A percentile compares a stretch with the other conserved stretches of the same genome.
These are phyloP conservation scores for Clinocottus analis DNA, from an alignment of 2,113 vertebrate species.

Conservation along the genomic window DNA sequence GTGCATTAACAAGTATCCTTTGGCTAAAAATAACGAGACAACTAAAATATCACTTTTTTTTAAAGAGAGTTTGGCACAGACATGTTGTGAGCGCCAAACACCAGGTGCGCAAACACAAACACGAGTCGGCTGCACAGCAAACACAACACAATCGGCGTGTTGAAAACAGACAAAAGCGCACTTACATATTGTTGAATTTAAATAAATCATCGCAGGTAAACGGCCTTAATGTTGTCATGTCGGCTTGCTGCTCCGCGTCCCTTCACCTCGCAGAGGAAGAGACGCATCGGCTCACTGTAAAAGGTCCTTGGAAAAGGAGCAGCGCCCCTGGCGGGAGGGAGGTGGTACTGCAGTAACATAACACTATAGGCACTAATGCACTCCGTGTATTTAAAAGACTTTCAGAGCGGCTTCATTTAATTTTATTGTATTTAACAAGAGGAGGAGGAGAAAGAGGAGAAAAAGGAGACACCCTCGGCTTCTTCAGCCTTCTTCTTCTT, in stretches of 20 bases:
- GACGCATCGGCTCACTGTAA: neutral
- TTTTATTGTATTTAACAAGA: too few species aligned
- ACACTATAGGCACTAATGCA: too few species aligned
- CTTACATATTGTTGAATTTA: conserved; percentile 98
- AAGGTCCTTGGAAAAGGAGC: rapidly evolving
- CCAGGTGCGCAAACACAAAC: neutral
- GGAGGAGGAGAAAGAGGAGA: too few species aligned
- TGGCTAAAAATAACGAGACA: rapidly evolving
- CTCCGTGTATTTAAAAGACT: too few species aligned
- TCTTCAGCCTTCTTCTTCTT: too few species aligned
- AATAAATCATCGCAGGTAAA: conserved; percentile 96
- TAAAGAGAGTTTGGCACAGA: neutral
- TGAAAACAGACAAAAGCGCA: neutral
- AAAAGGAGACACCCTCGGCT: too few species aligned
- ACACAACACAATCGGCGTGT: neutral
- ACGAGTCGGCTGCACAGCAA: neutral
- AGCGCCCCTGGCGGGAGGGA: conserved; percentile 30
- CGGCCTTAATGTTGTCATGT: conserved; percentile 92
- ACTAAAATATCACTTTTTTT: neutral
- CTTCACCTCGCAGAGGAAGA: conserved; percentile 11
- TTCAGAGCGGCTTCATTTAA: too few species aligned
- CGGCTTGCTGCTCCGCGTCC: conserved; percentile 5
- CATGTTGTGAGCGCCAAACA: neutral
- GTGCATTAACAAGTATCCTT: rapidly evolving
- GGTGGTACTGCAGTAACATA: neutral